Base-by-base conservation (phyloP, 2,888 invertebrate species). In the Mesochorus sp. region DNA sequence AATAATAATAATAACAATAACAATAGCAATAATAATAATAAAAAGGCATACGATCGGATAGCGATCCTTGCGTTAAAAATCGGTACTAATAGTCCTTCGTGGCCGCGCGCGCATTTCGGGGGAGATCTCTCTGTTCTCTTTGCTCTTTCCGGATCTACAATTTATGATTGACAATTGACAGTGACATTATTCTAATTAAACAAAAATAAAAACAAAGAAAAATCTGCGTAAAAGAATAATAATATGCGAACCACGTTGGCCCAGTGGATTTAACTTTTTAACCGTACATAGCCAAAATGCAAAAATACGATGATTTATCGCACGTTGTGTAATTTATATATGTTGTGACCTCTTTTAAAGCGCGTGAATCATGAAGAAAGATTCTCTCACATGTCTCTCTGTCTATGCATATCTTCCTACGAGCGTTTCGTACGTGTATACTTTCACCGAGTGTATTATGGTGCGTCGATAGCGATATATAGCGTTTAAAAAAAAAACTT, bases 161-260 rank as follows among this genome's bases (percentile, higher is more conserved):
- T 70, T n/a, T n/a, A n/a, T n/a, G n/a, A 26, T 70, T 77, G 76
- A 59, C 76, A 77, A 72, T 67, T 61, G 76, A 72, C 59, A 76
- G 67, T 72, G 72, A 77, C 77, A 64, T 73, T 77, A n/a, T 42
- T 73, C 19, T 42, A 64, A 73, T 71, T 10, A 39, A 71, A 61
- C 17, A 42, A 51, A 42, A 39, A 21, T n/a, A 51, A 21, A 39
- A 42, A 14, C 14, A 28, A 61, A 21, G 17, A 24, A 39, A 31
- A 39, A n/a, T n/a, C n/a, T n/a, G n/a, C n/a, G n/a, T n/a, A 10
- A 24, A 24, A 5, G 31, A 55, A 31, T 12, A 71, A 59, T 28
- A 39, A 44, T 61, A 49, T 17, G 26, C 28, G 10, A 21, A 34
- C 19, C 37, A n/a, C n/a, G n/a, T n/a, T n/a, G n/a, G 62, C 59